Conservation (phyloP, 2,113 vertebrate species). For the Brachionichthys hirsutus region DNA sequence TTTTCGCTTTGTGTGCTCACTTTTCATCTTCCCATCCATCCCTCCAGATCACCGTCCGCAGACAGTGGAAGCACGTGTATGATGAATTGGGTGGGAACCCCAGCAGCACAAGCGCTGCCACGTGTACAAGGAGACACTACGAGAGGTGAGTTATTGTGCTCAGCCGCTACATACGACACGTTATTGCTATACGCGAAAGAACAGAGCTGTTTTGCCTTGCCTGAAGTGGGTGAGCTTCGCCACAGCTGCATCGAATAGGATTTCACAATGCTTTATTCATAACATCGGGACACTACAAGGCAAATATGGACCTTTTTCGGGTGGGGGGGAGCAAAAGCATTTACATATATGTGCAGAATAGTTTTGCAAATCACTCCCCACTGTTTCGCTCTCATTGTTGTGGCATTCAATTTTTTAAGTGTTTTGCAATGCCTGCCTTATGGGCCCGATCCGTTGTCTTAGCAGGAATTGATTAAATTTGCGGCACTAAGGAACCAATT, state of each 20-base stretch:
- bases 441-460: constrained; percentile 38
- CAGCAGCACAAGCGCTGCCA: constrained; percentile 97
- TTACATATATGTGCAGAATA: constrained; percentile 12
- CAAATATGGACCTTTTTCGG: constrained; percentile 47
- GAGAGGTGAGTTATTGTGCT: constrained; percentile 84
- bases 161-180: constrained; percentile 12
- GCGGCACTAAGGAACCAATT: constrained; percentile 54
- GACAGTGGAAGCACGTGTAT: constrained; percentile 99
- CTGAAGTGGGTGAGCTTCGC: constrained; percentile 12
- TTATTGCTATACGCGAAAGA: constrained; percentile 20
- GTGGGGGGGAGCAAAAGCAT: constrained; percentile 17
- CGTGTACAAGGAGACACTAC: constrained; percentile 97
- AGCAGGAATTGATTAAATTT: constrained; percentile 53
- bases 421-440: constrained; percentile 32
- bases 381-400: constrained; percentile 4
- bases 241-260: constrained; percentile 46
- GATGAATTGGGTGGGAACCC: constrained; percentile 98
- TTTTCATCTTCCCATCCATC: constrained; percentile 15
- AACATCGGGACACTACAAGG: constrained; percentile 34
- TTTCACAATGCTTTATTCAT: constrained; percentile 49
- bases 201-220: constrained; percentile 28
- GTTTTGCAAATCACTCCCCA: constrained; percentile 9
- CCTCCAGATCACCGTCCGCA: constrained; percentile 96
- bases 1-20: constrained; percentile 23
- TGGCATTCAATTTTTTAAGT: constrained; percentile 12